Base-by-base conservation (phyloP, 1,140 invertebrate genomes). In the Arion vulgaris region DNA sequence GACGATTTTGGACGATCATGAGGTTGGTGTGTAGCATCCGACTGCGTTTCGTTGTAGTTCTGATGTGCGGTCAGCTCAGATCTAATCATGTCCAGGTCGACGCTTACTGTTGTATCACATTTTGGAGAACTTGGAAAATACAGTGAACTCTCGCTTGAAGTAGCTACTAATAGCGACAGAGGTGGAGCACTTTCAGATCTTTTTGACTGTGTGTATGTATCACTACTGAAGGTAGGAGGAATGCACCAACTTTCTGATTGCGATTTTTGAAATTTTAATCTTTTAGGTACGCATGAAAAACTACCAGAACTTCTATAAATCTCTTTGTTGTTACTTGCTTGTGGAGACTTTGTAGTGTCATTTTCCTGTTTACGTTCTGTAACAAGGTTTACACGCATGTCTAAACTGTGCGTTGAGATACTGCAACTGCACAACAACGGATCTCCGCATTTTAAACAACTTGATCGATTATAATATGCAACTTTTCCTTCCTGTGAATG, bases 101-200 rank as follows among this genome's bases (percentile, higher is more conserved):
- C 32, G 5, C 19, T 4, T 66, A 26, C 4, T 28, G 62, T 32
- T 28, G 11, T 66, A 28, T 66, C 62, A 32, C n/a, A 66, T 0
- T n/a, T 32, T 19, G 51, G 15, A 23, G 4, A 7, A 26, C 23
- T 26, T 26, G 51, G 23, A 11, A 7, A n/a, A 66, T 1, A 66
- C 62, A 2, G 28, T 7, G 62, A 2, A 32, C n/a, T 28, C 17
- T 17, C n/a, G 15, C 4, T 32, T 32, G 28, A 7, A 1, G 62
- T 28, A 66, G 5, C 5, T 17, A 66, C 1, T 32, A 28, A 66
- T 5, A 13, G 17, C 1, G 62, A n/a, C 7, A 45, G 11, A 34
- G 73, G 73, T n/a, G 73, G 73, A 28, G 73, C 73, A 51, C 73
- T 75, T 39, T 75, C 73, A 45, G 73, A 75, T 51, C 73, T 51